Base-by-base conservation (phyloP, 2,113 vertebrate genomes). In the Nycticryphes semicollaris region DNA sequence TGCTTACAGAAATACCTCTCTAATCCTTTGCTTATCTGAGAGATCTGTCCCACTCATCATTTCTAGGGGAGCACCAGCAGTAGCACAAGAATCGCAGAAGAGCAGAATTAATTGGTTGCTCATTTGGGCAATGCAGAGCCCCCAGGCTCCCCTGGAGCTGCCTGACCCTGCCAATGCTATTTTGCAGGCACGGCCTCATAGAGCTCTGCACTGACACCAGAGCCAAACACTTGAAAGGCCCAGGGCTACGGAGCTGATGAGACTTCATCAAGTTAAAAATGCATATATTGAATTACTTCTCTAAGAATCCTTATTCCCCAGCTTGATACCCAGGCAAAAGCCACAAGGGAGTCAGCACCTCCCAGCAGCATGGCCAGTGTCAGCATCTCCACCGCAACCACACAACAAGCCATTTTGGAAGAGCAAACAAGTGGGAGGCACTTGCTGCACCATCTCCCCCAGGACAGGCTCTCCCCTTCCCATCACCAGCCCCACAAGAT, bases 401-500 rank as follows among this genome's bases (percentile, higher is more conserved):
- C 14, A 9, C 22, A 18, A 28, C 3, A 3, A 73, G 54, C 39
- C 18, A 24, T 33, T 60, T 10, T 47, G 47, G 60, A 50, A 56
- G 54, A 76, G 33, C 24, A 60, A 86, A 87, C 25, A 43, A 41
- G 35, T 4, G 19, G 30, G 27, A 72, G 1, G 31, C 31, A 6
- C 51, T 33, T 1, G 0, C 33, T 78, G 47, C 18, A 4, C 33
- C 31, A 20, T 9, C 37, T 43, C 43, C 57, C 15, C 70, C 5
- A 24, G 60, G 43, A 22, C 35, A 30, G 15, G 20, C 15, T 70
- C 51, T 54, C 35, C 23, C 45, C 11, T 50, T 50, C 66, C 66
- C 24, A 25, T 12, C 2, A 0, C 33, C 5, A 1, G 30, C 12
- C 27, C 64, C n/a, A 37, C 5, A 7, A 18, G 43, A 6, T 25